Conservation (phyloP, 2,797 vertebrate species). For the Acrossocheilus wenchowensis region DNA sequence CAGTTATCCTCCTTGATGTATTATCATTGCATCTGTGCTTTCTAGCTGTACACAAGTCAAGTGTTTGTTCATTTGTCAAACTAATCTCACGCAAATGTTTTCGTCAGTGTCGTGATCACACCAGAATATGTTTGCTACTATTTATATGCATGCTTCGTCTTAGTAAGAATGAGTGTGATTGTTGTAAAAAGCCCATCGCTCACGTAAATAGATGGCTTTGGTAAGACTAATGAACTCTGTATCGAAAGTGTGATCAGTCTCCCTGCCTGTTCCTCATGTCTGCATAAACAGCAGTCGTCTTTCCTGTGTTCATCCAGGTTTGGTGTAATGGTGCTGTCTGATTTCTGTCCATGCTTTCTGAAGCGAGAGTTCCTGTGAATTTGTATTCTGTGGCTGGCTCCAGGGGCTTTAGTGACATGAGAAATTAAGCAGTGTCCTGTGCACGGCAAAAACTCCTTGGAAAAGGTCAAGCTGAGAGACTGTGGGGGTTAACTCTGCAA, state of each 20-base stretch:
- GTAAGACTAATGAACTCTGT: constrained; percentile 54
- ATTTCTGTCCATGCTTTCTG: constrained; percentile 40
- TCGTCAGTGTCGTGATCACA: background rate
- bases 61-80: constrained; percentile 25
- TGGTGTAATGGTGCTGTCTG: constrained; percentile 29
- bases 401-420: constrained; percentile 38
- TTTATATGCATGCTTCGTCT: background rate
- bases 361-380: constrained; percentile 28
- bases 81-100: background rate
- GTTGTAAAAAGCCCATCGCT: constrained; percentile 29
- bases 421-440: constrained; percentile 28
- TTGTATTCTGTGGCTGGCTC: constrained; percentile 39
- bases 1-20: constrained; percentile 14
- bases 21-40: background rate
- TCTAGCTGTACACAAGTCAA: background rate
- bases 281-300: constrained; percentile 30
- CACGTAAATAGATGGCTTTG: constrained; percentile 39
- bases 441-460: background rate
- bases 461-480: constrained; percentile 38
- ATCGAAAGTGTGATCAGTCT: constrained; percentile 27
- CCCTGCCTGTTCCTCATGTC: constrained; percentile 8
- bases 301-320: constrained; percentile 27
- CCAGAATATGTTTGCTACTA: background rate
- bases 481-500: constrained; percentile 39
- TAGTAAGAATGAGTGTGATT: background rate